Base-by-base conservation (phyloP, 2,797 vertebrate species). In the Babyrousa celebensis region DNA sequence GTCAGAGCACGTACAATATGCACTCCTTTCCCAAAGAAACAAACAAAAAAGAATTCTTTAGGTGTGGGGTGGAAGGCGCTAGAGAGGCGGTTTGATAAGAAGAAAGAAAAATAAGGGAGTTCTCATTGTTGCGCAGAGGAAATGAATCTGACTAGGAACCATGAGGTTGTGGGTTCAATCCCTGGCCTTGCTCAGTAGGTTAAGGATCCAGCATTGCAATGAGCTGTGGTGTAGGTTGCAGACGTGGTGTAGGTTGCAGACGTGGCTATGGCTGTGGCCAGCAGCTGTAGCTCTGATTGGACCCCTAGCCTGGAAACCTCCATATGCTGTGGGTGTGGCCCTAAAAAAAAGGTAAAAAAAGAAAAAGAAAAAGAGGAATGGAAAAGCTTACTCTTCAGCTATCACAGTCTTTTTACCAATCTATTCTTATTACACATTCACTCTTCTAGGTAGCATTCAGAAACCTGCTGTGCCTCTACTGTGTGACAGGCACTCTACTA, bases 41-140 rank as follows among this genome's bases (percentile, higher is more conserved):
- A 58, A 70, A 63, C 58, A 48, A 75, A 82, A 87, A 40, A 85
- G 72, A 71, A n/a, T 29, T 79, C 25, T 20, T 91, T 87, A 72
- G 62, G 62, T 58, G 36, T 32, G 32, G 52, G 36, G 60, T 20
- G 3, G 54, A n/a, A 70, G 43, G 23, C 43, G 5, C 74, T 32
- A 2, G n/a, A 32, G 43, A 89, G 40, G 43, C 82, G 32, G 18
- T 16, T 88, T 86, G 65, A 91, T 58, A 14, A 32, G 85, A 62
- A 48, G 63, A 52, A 93, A 27, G 21, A 52, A 32, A 95, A 80
- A 78, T 5, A 36, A 36, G 36, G 43, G 43, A 48, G 43, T 48
- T 48, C 43, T 48, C 43, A 48, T 48, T 48, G 43, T 48, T 6
- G 43, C 43, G 36, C 36, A 36, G 36, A 3, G 4, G 36, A 36